These are phyloP conservation scores for Drosophila recens DNA, from an alignment of 2,888 invertebrate species.

Conservation along the genomic window DNA sequence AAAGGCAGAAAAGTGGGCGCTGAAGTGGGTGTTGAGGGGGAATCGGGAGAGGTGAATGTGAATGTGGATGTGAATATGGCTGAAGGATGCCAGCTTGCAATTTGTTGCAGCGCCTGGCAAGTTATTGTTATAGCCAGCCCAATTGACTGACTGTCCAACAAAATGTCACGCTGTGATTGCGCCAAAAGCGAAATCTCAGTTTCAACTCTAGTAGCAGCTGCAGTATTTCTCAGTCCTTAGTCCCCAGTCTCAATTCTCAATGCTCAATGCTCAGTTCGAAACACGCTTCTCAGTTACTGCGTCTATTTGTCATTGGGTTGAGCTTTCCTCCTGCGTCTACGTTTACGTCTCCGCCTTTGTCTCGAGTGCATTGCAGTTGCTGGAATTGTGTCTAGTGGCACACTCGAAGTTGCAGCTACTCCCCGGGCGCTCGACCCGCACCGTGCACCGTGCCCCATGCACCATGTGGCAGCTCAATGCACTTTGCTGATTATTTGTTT, in stretches of 20 bases:
- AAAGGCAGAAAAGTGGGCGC: not conserved
- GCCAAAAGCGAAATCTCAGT: constrained; percentile 66
- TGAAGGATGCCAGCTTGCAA: constrained; percentile 50
- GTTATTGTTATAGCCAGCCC: constrained; percentile 57
- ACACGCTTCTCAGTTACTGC: constrained; percentile 20
- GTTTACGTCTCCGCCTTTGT: constrained; percentile 14
- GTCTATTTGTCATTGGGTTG: constrained; percentile 45
- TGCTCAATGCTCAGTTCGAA: constrained; percentile 24
- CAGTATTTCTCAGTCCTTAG: constrained; percentile 12
- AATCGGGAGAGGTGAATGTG: not conserved
- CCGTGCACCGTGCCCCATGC: constrained; percentile 18
- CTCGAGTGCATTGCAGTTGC: constrained; percentile 75
- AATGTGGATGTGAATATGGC: not conserved
- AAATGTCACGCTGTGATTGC: constrained; percentile 75
- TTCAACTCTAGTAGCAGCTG: constrained; percentile 22
- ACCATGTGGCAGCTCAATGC: constrained; percentile 51
- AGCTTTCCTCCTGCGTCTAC: not conserved
- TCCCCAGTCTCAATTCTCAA: constrained; percentile 32
- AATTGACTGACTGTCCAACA: constrained; percentile 44
- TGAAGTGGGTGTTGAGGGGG: not conserved
- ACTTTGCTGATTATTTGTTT: constrained; percentile 75
- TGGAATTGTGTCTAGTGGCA: constrained; percentile 65
- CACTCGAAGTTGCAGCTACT: constrained; percentile 45
- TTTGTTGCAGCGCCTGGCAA: constrained; percentile 53
- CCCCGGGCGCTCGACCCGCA: constrained; percentile 15